These are phyloP conservation scores for Spodoptera picta DNA, from an alignment of 2,888 invertebrate species.

Conservation along the genomic window DNA sequence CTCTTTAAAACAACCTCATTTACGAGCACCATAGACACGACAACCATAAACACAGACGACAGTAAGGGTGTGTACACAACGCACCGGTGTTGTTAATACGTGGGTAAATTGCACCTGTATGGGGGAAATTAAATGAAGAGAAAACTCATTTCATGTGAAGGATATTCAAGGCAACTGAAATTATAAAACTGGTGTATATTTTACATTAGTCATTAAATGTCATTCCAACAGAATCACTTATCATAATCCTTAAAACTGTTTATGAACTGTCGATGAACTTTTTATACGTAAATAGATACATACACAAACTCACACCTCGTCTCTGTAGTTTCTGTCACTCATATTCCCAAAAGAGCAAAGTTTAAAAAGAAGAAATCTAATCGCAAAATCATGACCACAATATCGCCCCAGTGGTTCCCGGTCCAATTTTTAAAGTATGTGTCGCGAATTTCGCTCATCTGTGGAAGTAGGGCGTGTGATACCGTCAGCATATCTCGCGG, in stretches of 20 bases:
- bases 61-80: constrained; percentile 7
- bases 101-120: background rate
- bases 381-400: constrained; percentile 1
- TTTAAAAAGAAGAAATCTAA: background rate
- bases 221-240: no score
- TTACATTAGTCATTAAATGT: no score
- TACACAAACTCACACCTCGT: background rate
- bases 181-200: no score
- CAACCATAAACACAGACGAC: constrained; percentile 32
- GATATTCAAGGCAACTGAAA: no score
- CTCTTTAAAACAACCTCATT: constrained; percentile 45
- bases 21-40: constrained; percentile 34
- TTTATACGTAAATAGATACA: no score
- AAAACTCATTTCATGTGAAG: no score
- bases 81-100: background rate
- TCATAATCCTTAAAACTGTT: no score
- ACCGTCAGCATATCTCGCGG: constrained; percentile 29
- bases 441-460: constrained; percentile 4
- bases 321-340: no score
- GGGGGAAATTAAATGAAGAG: background rate
- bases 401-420: background rate
- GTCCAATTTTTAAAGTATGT: constrained; percentile 2
- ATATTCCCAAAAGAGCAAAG: background rate
- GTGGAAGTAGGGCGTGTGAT: constrained; percentile 26
- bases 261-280: no score